Percentiles rank a stretch among this genome's conserved stretches.
Evolutionary conservation across 2,113 vertebrate species (phyloP).

Genomic region (Dasyornis broadbenti): DNA sequence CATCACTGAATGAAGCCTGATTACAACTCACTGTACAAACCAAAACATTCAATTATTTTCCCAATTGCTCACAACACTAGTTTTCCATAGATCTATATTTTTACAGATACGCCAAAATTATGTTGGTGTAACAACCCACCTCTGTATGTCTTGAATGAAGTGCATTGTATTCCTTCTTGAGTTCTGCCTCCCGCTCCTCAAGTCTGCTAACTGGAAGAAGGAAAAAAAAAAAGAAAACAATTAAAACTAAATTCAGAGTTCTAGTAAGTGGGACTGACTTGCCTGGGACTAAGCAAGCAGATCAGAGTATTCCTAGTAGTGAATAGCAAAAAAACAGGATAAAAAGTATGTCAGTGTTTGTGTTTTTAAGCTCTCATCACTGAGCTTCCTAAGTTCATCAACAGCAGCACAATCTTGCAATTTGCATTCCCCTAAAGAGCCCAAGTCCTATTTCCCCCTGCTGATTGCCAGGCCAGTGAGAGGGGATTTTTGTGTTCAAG

Average conservation of each 20-base stretch:
- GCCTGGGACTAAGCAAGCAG: neutral
- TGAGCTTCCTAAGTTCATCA: neutral
- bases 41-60: neutral
- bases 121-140: constrained; percentile 69
- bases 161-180: constrained; percentile 93
- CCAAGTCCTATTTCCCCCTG: neutral
- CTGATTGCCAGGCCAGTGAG: neutral
- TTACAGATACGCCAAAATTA: neutral
- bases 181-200: constrained; percentile 93
- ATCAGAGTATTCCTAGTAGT: neutral
- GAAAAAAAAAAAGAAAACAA: neutral
- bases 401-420: neutral
- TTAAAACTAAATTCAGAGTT: neutral
- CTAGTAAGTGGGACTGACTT: neutral
- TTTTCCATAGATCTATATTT: neutral
- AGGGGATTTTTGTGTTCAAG: neutral
- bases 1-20: neutral
- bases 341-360: neutral
- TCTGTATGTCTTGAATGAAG: constrained; percentile 97
- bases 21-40: neutral
- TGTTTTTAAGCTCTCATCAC: neutral
- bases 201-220: constrained; percentile 87
- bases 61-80: neutral
- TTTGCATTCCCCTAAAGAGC: neutral
- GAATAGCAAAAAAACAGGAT: neutral